Evolutionary conservation across 2,888 invertebrate species (phyloP).

Genomic region (Amphipyra tragopoginis): DNA sequence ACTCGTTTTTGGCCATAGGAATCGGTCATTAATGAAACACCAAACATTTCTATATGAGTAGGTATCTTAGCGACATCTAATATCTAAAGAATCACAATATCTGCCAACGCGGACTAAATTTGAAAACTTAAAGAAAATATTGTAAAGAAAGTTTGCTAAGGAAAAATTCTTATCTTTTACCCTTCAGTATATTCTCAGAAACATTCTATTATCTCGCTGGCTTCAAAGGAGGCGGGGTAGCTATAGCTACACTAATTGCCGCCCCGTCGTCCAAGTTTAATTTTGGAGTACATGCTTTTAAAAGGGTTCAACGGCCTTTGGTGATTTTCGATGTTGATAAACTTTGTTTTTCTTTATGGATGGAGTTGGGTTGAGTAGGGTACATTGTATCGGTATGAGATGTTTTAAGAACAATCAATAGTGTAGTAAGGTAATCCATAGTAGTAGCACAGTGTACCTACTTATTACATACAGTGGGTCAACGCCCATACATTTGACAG

Average conservation of each 20-base stretch:
- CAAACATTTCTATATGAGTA: conserved; percentile 15
- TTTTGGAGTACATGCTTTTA: conserved; percentile 30
- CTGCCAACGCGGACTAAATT: conserved; percentile 27
- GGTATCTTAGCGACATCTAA: conserved; percentile 10
- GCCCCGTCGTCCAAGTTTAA: conserved; percentile 25
- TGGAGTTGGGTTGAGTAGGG: conserved; percentile 3
- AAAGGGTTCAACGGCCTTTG: conserved; percentile 29
- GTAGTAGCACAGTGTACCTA: too few relatives aligned
- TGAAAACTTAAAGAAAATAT: conserved; percentile 46
- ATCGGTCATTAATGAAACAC: neutral
- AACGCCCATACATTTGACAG: too few relatives aligned
- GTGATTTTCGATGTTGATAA: conserved; percentile 29
- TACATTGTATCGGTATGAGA: conserved; percentile 29
- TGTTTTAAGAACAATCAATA: neutral
- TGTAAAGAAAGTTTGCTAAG: conserved; percentile 40
- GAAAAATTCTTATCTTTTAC: conserved; percentile 51
- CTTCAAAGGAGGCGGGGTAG: conserved; percentile 41
- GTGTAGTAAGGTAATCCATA: too few relatives aligned
- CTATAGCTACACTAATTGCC: conserved; percentile 37
- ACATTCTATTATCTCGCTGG: conserved; percentile 47
- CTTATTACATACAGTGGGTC: too few relatives aligned
- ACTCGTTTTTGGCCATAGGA: too few relatives aligned
- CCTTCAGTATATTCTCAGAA: conserved; percentile 37
- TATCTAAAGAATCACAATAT: conserved; percentile 33
- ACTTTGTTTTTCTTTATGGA: conserved; percentile 21